A percentile compares a stretch with the other conserved stretches of the same genome.
Conservation (phyloP, 2,888 invertebrate species). For the Celastrina argiolus region DNA sequence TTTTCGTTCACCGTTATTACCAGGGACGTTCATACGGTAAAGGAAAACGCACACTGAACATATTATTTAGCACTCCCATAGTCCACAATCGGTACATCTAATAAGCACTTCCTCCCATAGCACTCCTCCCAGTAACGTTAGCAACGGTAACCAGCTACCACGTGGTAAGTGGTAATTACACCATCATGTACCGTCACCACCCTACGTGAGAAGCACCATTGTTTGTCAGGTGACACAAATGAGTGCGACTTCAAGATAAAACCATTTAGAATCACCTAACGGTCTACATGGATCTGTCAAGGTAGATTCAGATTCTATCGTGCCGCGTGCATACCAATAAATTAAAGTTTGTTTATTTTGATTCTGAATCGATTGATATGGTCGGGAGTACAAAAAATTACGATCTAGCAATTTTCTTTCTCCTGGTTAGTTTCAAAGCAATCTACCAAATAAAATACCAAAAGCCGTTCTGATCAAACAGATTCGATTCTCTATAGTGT, state of each 20-base stretch:
- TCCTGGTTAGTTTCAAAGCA: too few relatives aligned
- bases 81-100: background rate
- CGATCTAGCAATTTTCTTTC: too few relatives aligned
- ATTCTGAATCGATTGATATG: too few relatives aligned
- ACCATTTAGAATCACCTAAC: background rate
- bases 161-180: constrained; percentile 11
- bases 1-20: background rate
- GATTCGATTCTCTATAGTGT: too few relatives aligned
- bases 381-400: too few relatives aligned
- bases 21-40: background rate
- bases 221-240: background rate
- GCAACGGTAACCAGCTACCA: background rate
- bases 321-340: too few relatives aligned
- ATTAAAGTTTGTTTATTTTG: too few relatives aligned
- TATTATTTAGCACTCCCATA: background rate
- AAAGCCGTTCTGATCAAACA: too few relatives aligned
- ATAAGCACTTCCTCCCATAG: background rate
- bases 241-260: background rate
- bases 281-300: background rate
- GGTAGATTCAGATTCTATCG: too few relatives aligned
- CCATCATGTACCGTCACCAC: background rate
- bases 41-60: background rate
- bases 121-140: background rate
- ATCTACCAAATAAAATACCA: too few relatives aligned
- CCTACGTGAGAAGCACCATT: background rate